Evolutionary conservation across 2,797 vertebrate genomes (phyloP), one percentile per base, ranked within the genome.

Genomic region (Syndactyla subalaris): DNA sequence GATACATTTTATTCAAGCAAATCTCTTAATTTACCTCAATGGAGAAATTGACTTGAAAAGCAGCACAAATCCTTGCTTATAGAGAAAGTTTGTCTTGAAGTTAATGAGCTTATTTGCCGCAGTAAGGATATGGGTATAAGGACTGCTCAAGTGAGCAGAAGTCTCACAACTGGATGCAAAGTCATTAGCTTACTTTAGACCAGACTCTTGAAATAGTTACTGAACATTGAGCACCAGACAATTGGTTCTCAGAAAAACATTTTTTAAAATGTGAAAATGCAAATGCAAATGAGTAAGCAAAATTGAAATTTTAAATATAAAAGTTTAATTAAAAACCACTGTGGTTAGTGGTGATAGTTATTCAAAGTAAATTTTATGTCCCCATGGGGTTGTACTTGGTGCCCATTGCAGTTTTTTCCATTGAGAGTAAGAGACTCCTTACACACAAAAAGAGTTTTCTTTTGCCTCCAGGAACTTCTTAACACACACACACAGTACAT

Each of bases 1-100:
- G 87, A 80, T 87, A 71, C 34, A 66, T 95, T 92, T 92, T 90
- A 84, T 85, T 88, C 73, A 86, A 93, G 83, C 72, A 88, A 96
- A 95, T 92, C 41, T 95, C 92, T 86, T 92, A 32, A 94, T 92
- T 95, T 93, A 96, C 73, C 93, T 92, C 70, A 94, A 12, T 88
- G 89, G 79, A 81, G 66, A 94, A 96, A 96, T 62, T 70, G 62
- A 86, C 89, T 96, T 91, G 96, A 96, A 96, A 93, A 96, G 93
- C 87, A 96, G 91, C 76, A 88, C 89, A 96, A 96, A 95, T 91
- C 87, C 91, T 94, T 91, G 79, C 85, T 93, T 55, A 92, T 59
- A 70, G 11, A 89, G 74, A 71, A 96, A 94, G 85, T 94, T 96
- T 88, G 77, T 91, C 76, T 94, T 85, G 76, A 96, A 96, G 82